phyloP scores from a whole-genome alignment of 2,888 invertebrate species.

The Pteria penguin region DNA sequence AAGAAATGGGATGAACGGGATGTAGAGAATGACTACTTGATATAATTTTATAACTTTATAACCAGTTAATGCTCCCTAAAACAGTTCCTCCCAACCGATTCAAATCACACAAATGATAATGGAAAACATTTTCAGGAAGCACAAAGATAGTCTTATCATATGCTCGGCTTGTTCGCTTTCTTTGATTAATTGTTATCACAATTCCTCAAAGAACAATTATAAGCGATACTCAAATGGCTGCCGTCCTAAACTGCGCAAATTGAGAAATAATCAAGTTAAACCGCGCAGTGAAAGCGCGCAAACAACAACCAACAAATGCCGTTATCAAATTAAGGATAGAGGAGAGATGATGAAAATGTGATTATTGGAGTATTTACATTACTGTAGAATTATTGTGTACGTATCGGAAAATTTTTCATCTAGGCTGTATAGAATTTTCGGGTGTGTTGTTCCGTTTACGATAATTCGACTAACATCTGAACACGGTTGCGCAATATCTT shows the following conservation, averaged over 20 bases:
- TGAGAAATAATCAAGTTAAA: constrained; percentile 23
- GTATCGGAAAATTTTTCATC: background rate
- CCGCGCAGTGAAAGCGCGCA: constrained; percentile 17
- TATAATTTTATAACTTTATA: too few species aligned
- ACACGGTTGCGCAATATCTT: background rate
- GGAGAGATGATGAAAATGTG: constrained; percentile 1
- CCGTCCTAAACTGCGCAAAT: constrained; percentile 25
- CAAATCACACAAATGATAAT: too few species aligned
- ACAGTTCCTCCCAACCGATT: too few species aligned
- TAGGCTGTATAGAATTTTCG: background rate
- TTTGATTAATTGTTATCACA: constrained; percentile 30
- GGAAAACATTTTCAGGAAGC: background rate
- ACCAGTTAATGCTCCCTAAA: too few species aligned
- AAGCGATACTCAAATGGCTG: constrained; percentile 14
- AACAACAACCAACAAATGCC: constrained; percentile 22
- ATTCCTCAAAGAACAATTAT: constrained; percentile 27
- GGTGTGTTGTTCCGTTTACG: background rate
- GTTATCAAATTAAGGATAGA: constrained; percentile 15
- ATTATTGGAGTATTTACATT: background rate
- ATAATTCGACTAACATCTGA: background rate
- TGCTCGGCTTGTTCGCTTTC: background rate
- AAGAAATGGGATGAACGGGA: too few species aligned
- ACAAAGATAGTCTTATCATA: background rate
- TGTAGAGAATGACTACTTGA: too few species aligned
- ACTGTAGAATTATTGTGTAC: background rate